Conservation (phyloP, 1,140 invertebrate species). For the Homarus americanus region DNA sequence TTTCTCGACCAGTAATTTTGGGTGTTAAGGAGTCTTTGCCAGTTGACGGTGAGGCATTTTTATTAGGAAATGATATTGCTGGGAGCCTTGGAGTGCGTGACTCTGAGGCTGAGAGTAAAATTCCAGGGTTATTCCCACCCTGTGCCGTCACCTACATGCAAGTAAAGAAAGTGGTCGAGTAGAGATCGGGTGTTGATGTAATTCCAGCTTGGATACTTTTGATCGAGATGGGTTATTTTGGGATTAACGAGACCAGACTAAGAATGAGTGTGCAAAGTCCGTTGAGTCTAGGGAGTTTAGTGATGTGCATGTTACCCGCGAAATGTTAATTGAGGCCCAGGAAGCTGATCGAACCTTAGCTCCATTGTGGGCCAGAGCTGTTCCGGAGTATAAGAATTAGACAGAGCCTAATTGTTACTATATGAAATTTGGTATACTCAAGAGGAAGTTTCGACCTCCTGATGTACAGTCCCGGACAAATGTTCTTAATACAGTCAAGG, state of each 20-base stretch:
- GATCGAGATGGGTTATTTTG: not conserved
- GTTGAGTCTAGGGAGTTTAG: not conserved
- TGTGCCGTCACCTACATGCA: no score
- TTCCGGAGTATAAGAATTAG: not conserved
- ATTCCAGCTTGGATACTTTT: not conserved
- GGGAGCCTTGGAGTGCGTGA: no score
- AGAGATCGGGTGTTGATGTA: no score
- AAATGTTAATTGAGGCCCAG: not conserved
- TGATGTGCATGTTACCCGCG: not conserved
- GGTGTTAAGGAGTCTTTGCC: no score
- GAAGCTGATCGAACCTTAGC: not conserved
- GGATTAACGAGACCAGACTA: not conserved
- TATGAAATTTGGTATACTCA: not conserved
- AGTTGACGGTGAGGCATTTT: no score
- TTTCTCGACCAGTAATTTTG: no score
- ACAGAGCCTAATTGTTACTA: constrained; percentile 3
- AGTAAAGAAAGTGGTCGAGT: not conserved
- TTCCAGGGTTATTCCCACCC: no score
- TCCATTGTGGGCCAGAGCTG: not conserved
- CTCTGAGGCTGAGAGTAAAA: no score
- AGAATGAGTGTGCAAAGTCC: not conserved
- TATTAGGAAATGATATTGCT: no score
- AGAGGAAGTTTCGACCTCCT: not conserved
- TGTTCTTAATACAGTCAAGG: no score
- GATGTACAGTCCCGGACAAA: not conserved